These are phyloP conservation scores for Chrysomallon squamiferum DNA, from an alignment of 1,140 invertebrate species.

Conservation along the genomic window DNA sequence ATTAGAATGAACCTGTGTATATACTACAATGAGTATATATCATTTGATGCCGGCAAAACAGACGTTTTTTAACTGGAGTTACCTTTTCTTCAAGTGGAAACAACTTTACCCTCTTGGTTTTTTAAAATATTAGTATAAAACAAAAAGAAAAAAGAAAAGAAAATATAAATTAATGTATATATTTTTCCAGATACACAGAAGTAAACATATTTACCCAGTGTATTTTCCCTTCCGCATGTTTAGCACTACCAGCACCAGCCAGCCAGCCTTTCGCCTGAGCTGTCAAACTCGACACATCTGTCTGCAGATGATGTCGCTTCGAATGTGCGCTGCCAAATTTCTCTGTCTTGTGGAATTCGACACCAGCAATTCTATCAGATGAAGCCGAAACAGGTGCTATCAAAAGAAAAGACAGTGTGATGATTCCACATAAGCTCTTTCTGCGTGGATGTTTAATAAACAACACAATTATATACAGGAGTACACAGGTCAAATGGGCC, in stretches of 20 bases:
- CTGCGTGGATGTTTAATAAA: constrained; percentile 13
- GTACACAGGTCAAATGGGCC: constrained; percentile 12
- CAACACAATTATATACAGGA: constrained; percentile 10
- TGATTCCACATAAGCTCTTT: constrained; percentile 14
- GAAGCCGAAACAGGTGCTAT: constrained; percentile 11
- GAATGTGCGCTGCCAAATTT: constrained; percentile 6
- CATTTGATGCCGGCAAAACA: too few species aligned
- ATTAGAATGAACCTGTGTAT: too few species aligned
- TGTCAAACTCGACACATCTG: not conserved
- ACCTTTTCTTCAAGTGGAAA: too few species aligned
- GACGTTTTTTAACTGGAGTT: too few species aligned
- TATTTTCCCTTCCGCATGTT: constrained; percentile 14
- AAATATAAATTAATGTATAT: too few species aligned
- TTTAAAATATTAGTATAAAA: too few species aligned
- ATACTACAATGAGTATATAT: too few species aligned
- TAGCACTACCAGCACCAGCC: constrained; percentile 6
- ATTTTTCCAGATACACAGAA: too few species aligned
- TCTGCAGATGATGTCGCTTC: not conserved
- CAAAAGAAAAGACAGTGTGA: constrained; percentile 9
- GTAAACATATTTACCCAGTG: constrained; percentile 8
- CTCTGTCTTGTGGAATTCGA: constrained; percentile 6
- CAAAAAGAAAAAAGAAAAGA: too few species aligned
- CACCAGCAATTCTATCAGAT: constrained; percentile 9
- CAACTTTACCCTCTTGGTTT: too few species aligned
- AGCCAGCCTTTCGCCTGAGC: constrained; percentile 11